Conservation (phyloP, 2,888 invertebrate species). For the Pheosia tremula region DNA sequence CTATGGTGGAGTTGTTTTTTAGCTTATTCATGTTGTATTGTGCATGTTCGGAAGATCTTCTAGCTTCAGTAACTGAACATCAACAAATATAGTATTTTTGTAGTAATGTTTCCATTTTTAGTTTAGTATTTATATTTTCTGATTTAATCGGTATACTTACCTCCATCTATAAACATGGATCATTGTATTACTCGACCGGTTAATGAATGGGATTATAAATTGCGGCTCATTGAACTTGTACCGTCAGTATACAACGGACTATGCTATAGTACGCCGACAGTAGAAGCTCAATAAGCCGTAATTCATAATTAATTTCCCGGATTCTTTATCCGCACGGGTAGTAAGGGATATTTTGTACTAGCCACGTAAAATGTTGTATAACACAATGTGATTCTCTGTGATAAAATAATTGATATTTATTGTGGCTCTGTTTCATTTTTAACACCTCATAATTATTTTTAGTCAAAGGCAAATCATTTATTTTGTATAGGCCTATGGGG, state of each 20-base stretch:
- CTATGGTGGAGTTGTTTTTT: too few relatives aligned
- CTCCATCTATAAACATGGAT: conserved; percentile 59
- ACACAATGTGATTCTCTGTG: conserved; percentile 85
- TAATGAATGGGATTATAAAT: too few relatives aligned
- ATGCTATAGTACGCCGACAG: too few relatives aligned
- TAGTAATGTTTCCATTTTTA: conserved; percentile 61
- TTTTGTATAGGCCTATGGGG: too few relatives aligned
- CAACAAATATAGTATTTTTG: conserved; percentile 58
- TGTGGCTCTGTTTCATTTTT: conserved; percentile 60
- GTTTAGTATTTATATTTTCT: conserved; percentile 51
- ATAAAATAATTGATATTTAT: conserved; percentile 84
- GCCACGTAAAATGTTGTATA: conserved; percentile 82
- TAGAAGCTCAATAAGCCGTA: too few relatives aligned
- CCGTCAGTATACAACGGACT: too few relatives aligned
- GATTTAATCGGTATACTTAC: conserved; percentile 44
- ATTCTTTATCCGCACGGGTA: too few relatives aligned
- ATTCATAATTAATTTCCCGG: too few relatives aligned
- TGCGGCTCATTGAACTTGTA: too few relatives aligned
- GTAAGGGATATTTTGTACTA: conserved; percentile 79
- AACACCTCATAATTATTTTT: background rate
- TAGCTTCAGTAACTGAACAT: conserved; percentile 25
- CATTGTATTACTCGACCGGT: conserved; percentile 34
- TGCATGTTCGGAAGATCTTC: conserved; percentile 12
- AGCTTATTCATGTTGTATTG: background rate
- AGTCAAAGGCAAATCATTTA: too few relatives aligned